Base-by-base conservation (phyloP, 2,113 vertebrate species). In the Oncorhynchus nerka region DNA sequence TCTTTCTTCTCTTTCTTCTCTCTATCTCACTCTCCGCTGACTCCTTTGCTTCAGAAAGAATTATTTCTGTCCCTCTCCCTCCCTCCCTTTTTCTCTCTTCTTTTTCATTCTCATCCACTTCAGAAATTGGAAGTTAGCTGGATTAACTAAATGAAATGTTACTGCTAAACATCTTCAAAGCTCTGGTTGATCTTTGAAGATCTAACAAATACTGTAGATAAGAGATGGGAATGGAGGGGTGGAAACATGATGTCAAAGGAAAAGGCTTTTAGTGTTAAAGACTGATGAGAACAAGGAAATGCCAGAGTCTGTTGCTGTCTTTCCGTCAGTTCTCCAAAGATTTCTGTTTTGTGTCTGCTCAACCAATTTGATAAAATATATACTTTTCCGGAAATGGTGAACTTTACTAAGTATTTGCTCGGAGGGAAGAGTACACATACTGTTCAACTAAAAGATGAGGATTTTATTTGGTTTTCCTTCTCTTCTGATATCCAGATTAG, bases 71-170 rank as follows among this genome's bases (percentile, higher is more conserved):
- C 39, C 39, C 39, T 45, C 39, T 45, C 39, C 39, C 39, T 22
- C 70, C 28, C 13, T 73, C 13, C 13, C 28, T 39, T 57, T 16
- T 9, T 45, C 39, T 11, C 39, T 49, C 39, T 49, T 3, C 39
- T 45, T 45, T 45, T 70, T 70, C 45, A 70, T 68, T 73, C 62
- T 69, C 80, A 68, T 19, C 78, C 4, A 8, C 68, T 45, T 45
- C 64, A 67, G 39, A 82, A 87, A 87, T 83, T 78, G 80, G 80
- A 86, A 83, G 79, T 87, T 87, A 75, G 74, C 57, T 1, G 83
- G 76, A 84, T 80, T 82, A 74, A 76, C 78, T 80, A 45, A 59
- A 78, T 69, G 67, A 77, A 85, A 81, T 49, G 81, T 66, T 13
- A 28, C 34, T 3, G 49, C 70, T 48, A 68, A 88, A 83, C 75